Evolutionary conservation across 2,888 invertebrate species (phyloP).

Genomic region (Dinocampus coccinellae): DNA sequence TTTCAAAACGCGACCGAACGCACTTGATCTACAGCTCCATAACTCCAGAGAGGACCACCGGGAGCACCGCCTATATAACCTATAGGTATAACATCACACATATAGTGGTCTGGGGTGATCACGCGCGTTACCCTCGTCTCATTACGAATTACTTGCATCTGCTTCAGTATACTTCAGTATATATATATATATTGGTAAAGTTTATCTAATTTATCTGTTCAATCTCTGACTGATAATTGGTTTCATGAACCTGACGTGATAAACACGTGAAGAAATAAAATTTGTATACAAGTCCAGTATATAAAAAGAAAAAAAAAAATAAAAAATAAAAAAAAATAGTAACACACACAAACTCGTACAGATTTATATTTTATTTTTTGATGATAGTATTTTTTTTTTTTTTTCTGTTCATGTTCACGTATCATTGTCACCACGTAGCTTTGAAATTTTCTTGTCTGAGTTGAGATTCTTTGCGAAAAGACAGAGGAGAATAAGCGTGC

Average conservation of each 20-base stretch:
- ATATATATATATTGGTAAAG: neutral
- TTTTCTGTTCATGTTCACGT: neutral
- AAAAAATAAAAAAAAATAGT: no score
- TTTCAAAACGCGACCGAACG: conserved; percentile 63
- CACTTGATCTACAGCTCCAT: conserved; percentile 63
- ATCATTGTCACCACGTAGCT: neutral
- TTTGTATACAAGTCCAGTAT: no score
- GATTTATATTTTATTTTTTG: no score
- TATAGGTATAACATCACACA: conserved; percentile 29
- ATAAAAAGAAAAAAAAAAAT: no score
- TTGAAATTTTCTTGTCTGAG: neutral
- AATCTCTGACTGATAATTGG: neutral
- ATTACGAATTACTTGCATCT: conserved; percentile 6
- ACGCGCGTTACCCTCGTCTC: conserved; percentile 14
- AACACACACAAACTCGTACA: no score
- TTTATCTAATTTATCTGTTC: neutral
- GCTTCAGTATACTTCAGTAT: no score
- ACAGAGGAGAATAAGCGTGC: conserved; percentile 26
- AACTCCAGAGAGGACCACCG: conserved; percentile 51
- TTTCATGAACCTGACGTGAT: neutral
- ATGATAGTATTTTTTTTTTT: no score
- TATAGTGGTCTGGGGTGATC: conserved; percentile 20
- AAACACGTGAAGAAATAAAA: no score
- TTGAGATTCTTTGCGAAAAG: neutral
- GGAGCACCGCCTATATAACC: conserved; percentile 13